These are phyloP conservation scores for Dreissena rostriformis DNA, from an alignment of 1,140 invertebrate species.

Conservation along the genomic window DNA sequence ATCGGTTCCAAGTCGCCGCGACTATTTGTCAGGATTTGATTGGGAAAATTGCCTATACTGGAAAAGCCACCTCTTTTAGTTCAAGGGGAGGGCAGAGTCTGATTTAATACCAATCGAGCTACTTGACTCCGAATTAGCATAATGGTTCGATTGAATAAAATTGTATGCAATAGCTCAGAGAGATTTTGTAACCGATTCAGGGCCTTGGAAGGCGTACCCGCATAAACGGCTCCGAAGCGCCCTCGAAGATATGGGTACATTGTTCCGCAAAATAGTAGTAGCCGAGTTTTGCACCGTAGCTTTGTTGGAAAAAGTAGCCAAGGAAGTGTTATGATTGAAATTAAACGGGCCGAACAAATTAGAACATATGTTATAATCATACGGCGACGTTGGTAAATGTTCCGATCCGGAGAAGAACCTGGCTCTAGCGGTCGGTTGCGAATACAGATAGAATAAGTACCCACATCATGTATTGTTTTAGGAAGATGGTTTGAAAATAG, in stretches of 20 bases:
- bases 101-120: constrained; percentile 16
- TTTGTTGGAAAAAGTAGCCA: constrained; percentile 21
- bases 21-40: constrained; percentile 26
- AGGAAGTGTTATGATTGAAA: constrained; percentile 54
- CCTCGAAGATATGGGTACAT: constrained; percentile 50
- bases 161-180: constrained; percentile 44
- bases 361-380: constrained; percentile 49
- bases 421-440: constrained; percentile 10
- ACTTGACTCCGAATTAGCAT: constrained; percentile 52
- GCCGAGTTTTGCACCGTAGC: background rate
- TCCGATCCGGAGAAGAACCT: background rate
- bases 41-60: constrained; percentile 31
- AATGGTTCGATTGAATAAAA: constrained; percentile 25
- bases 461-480: constrained; percentile 48
- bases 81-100: constrained; percentile 8
- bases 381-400: too few relatives aligned
- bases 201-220: constrained; percentile 34
- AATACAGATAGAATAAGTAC: constrained; percentile 42
- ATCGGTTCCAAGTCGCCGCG: background rate
- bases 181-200: constrained; percentile 21
- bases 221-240: constrained; percentile 18
- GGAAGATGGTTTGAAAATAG: constrained; percentile 36
- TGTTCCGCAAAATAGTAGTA: constrained; percentile 41
- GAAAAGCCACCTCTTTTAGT: constrained; percentile 12
- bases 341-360: constrained; percentile 44